Base-by-base conservation (phyloP, 2,797 vertebrate species). In the Pagetopsis macropterus region DNA sequence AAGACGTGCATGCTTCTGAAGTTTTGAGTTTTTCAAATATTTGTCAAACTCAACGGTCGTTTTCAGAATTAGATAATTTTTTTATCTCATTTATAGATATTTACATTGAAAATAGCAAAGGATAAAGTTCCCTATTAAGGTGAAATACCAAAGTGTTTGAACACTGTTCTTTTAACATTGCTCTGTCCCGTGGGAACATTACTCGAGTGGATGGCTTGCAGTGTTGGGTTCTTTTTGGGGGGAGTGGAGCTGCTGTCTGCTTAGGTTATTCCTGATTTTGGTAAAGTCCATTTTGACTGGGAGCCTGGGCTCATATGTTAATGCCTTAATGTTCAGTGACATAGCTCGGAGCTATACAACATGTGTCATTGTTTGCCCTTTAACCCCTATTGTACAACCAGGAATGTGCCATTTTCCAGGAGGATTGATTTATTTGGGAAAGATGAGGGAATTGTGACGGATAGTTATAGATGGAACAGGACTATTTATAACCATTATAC, bases 281-380 rank as follows among this genome's bases (percentile, higher is more conserved):
- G 58, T 85, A 82, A 87, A 87, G 89, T 76, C 31, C 51, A 86
- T 75, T 46, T 84, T 86, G 91, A 93, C 90, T 89, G 69, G 65
- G 70, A 89, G 88, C 81, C 70, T 37, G 58, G 52, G 61, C 85
- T 93, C 88, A 89, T 69, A 83, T 86, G 88, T 86, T 89, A 90
- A 89, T 79, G 44, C 75, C 64, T 80, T 93, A 90, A 94, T 92
- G 86, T 88, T 90, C 69, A 82, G 87, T 91, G 93, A 93, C 93
- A 88, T 84, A 50, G 81, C 89, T 91, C 77, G 62, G 74, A 92
- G 89, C 89, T 78, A 75, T 74, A 62, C 60, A 84, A 79, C 86
- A 86, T 89, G 90, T 92, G 92, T 92, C 92, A 88, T 71, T 91
- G 86, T 88, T 87, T 88, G 86, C 72, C 89, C 92, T 91, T 78